A percentile compares a stretch with the other conserved stretches of the same genome.
phyloP scores from a whole-genome alignment of 1,140 invertebrate species.

The Aricia agestis region DNA sequence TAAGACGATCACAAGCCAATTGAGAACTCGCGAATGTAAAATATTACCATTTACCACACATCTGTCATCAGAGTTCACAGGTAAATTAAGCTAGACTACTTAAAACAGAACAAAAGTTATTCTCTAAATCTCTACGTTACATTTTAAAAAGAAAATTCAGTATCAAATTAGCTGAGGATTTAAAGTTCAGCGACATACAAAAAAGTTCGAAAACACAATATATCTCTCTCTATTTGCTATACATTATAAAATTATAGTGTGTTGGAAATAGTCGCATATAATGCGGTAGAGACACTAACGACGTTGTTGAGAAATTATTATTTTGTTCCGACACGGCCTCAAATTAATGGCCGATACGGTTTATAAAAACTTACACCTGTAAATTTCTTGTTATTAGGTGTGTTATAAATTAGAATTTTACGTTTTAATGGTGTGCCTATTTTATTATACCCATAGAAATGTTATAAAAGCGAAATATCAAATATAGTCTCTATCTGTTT shows the following conservation, averaged over 20 bases:
- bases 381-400: background rate
- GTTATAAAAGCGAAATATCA: too few relatives aligned
- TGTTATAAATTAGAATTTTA: background rate
- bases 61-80: background rate
- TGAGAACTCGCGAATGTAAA: slow-evolving; percentile 22
- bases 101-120: too few relatives aligned
- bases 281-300: background rate
- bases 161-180: too few relatives aligned
- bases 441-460: background rate
- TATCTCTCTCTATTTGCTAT: background rate
- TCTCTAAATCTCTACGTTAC: too few relatives aligned
- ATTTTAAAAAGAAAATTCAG: too few relatives aligned
- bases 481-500: too few relatives aligned
- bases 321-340: background rate
- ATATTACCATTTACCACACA: too few relatives aligned
- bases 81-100: too few relatives aligned
- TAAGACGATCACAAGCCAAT: slow-evolving; percentile 38
- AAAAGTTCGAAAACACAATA: background rate
- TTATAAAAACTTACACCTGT: background rate
- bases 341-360: background rate
- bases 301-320: background rate
- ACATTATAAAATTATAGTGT: background rate
- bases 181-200: background rate
- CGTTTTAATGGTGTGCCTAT: background rate
- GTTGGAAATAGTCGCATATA: background rate